These are phyloP conservation scores for Lamproptera curius DNA, from an alignment of 2,888 invertebrate genomes.

Conservation along the genomic window DNA sequence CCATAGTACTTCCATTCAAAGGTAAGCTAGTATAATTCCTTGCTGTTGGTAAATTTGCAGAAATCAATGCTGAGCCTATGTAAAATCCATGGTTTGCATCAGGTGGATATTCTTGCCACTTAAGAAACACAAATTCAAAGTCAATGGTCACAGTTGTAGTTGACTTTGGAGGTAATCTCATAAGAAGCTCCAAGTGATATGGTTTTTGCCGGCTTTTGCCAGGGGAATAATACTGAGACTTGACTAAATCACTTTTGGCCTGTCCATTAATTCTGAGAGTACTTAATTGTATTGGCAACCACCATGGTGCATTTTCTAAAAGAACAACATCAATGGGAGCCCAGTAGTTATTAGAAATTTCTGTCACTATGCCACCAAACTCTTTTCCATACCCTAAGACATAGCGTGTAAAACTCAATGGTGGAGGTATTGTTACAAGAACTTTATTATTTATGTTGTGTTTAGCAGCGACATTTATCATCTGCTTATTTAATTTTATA, in stretches of 20 bases:
- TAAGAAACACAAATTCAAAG: conserved; percentile 96
- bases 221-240: conserved; percentile 80
- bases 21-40: conserved; percentile 89
- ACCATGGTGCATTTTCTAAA: conserved; percentile 95
- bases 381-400: conserved; percentile 95
- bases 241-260: conserved; percentile 76
- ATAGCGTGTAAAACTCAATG: conserved; percentile 88
- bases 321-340: conserved; percentile 86
- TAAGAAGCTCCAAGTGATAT: conserved; percentile 91
- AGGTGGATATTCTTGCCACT: conserved; percentile 99
- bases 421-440: conserved; percentile 76
- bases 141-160: conserved; percentile 90
- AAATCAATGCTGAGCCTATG: conserved; percentile 91
- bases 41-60: conserved; percentile 86
- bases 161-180: conserved; percentile 88
- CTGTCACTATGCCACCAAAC: conserved; percentile 91
- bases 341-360: conserved; percentile 90
- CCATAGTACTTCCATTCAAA: conserved; percentile 82
- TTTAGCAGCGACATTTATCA: conserved; percentile 84
- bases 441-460: conserved; percentile 69
- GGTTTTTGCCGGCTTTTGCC: conserved; percentile 90
- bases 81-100: conserved; percentile 99
- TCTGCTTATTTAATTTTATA: conserved; percentile 72
- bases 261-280: conserved; percentile 85
- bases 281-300: conserved; percentile 92